Evolutionary conservation across 2,113 vertebrate species (phyloP).

Genomic region (Corvus cornix): DNA sequence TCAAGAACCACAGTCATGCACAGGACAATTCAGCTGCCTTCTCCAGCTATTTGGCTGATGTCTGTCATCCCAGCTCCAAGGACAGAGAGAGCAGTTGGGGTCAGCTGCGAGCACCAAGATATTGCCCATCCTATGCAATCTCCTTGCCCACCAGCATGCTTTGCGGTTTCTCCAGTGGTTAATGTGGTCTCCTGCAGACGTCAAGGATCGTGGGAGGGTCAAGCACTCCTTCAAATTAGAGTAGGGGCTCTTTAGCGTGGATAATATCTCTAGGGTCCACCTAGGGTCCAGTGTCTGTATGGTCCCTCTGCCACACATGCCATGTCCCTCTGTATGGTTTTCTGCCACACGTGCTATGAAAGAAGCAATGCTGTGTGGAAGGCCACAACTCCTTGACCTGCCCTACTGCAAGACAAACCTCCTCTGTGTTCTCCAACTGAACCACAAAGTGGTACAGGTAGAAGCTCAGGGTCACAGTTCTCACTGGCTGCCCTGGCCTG

Average conservation of each 20-base stretch:
- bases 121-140: background rate
- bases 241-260: background rate
- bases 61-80: background rate
- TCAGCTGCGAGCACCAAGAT: background rate
- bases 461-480: background rate
- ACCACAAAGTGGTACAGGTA: background rate
- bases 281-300: background rate
- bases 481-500: background rate
- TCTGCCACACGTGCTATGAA: too few relatives aligned
- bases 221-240: background rate
- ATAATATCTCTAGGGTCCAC: background rate
- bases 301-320: background rate
- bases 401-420: background rate
- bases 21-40: background rate
- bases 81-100: background rate
- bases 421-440: background rate
- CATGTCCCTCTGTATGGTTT: background rate
- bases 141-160: background rate
- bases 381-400: accelerated
- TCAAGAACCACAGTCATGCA: background rate
- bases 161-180: background rate
- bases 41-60: background rate
- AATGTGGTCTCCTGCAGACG: background rate
- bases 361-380: background rate
- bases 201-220: background rate